Evolutionary conservation across 2,113 vertebrate genomes (phyloP).

Genomic region (Cranoglanis bouderius): DNA sequence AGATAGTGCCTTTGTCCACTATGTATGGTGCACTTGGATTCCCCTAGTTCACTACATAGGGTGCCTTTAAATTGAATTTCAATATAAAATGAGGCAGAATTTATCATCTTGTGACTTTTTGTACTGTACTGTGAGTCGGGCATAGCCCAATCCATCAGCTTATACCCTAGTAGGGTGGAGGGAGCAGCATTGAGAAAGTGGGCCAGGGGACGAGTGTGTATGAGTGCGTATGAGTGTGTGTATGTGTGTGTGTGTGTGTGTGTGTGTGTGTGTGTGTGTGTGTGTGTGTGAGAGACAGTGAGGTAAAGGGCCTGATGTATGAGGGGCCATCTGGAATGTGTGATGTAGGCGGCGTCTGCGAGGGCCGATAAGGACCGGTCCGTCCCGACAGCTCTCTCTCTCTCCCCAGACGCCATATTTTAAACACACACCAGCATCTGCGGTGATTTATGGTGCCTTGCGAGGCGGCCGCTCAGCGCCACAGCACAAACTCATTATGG

Average conservation of each 20-base stretch:
- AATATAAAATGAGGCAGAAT: background rate
- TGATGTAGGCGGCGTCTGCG: conserved; percentile 53
- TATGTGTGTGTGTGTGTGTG: conserved; percentile 39
- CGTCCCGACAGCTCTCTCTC: conserved; percentile 43
- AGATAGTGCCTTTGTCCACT: background rate
- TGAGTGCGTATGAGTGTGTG: conserved; percentile 43
- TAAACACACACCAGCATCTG: conserved; percentile 50
- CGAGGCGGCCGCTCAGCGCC: conserved; percentile 46
- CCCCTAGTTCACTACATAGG: background rate
- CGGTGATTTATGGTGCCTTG: conserved; percentile 52
- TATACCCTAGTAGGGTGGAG: no score
- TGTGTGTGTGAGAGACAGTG: conserved; percentile 36
- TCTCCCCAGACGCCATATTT: conserved; percentile 50
- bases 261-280: conserved; percentile 44
- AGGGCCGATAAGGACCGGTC: conserved; percentile 54
- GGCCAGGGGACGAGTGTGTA: conserved; percentile 28
- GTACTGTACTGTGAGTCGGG: background rate
- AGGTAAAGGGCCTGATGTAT: conserved; percentile 52
- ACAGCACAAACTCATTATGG: conserved; percentile 50
- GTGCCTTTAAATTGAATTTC: background rate
- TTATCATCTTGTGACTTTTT: background rate
- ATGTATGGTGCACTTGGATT: background rate
- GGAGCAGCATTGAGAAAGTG: conserved; percentile 11
- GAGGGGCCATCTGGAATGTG: conserved; percentile 55
- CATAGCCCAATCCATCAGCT: background rate